A percentile compares a stretch with the other conserved stretches of the same genome.
These are phyloP conservation scores for Anaspis maculata DNA, from an alignment of 2,888 invertebrate species.

Conservation along the genomic window DNA sequence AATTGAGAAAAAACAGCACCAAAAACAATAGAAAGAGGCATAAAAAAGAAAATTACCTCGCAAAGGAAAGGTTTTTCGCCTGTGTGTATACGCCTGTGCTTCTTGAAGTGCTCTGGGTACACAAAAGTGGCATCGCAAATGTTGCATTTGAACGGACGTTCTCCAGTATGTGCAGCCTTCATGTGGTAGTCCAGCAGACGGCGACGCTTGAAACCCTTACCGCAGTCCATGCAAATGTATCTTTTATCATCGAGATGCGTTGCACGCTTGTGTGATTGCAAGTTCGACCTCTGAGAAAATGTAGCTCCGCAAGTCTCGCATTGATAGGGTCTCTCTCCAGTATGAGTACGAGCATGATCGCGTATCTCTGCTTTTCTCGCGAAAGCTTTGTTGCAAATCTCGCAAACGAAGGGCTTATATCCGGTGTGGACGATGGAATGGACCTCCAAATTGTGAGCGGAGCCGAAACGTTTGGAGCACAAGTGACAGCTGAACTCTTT, in stretches of 20 bases:
- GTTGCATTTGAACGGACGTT: slow-evolving; percentile 65
- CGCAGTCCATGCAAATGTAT: slow-evolving; percentile 62
- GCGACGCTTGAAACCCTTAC: slow-evolving; percentile 63
- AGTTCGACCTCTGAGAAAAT: slow-evolving; percentile 74
- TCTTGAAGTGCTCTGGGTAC: slow-evolving; percentile 75
- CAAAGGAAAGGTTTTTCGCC: slow-evolving; percentile 69
- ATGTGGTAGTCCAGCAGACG: slow-evolving; percentile 73
- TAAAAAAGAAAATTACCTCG: too few relatives aligned
- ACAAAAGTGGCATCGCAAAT: slow-evolving; percentile 72
- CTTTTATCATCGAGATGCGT: slow-evolving; percentile 72
- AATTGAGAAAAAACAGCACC: too few relatives aligned
- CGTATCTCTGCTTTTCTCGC: slow-evolving; percentile 67
- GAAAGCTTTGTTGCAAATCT: slow-evolving; percentile 65
- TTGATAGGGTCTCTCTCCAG: slow-evolving; percentile 70
- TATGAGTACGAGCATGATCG: slow-evolving; percentile 76
- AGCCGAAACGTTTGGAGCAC: slow-evolving; percentile 71
- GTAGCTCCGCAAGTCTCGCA: slow-evolving; percentile 72
- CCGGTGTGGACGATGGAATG: slow-evolving; percentile 75
- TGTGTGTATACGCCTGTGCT: slow-evolving; percentile 69
- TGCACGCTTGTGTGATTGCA: slow-evolving; percentile 70
- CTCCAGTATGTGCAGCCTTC: slow-evolving; percentile 72
- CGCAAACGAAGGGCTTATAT: slow-evolving; percentile 61
- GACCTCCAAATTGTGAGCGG: slow-evolving; percentile 61
- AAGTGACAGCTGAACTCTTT: slow-evolving; percentile 62
- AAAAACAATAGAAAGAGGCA: too few relatives aligned